Conservation (phyloP, 2,888 invertebrate genomes). For the Cryptocephalus moraei region DNA sequence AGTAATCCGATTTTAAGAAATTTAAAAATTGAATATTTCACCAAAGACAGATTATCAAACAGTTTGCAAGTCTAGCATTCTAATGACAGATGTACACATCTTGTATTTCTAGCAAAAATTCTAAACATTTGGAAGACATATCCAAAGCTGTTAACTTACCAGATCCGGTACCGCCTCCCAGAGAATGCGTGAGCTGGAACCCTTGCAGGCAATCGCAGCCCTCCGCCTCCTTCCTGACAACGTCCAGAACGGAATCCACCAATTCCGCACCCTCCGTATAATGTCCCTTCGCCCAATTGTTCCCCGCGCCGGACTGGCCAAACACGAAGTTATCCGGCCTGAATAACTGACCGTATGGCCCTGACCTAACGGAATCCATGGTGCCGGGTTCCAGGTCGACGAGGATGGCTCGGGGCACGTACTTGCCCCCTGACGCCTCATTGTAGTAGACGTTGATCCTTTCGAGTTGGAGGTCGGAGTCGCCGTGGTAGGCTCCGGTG, state of each 20-base stretch:
- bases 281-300: constrained; percentile 83
- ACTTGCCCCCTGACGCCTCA: constrained; percentile 71
- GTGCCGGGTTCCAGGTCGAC: constrained; percentile 72
- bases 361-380: constrained; percentile 84
- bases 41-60: no score
- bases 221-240: constrained; percentile 79
- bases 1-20: no score
- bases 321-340: constrained; percentile 86
- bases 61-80: no score
- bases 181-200: constrained; percentile 76
- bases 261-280: constrained; percentile 84
- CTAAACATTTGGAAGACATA: no score
- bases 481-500: constrained; percentile 81
- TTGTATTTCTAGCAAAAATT: no score
- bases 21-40: no score
- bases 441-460: constrained; percentile 94
- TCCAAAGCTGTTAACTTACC: constrained; percentile 44
- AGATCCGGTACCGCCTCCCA: constrained; percentile 69
- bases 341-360: constrained; percentile 75
- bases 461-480: constrained; percentile 85
- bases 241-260: constrained; percentile 75
- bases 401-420: constrained; percentile 66
- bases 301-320: constrained; percentile 59
- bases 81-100: no score
- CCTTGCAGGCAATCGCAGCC: constrained; percentile 88